These are phyloP conservation scores for Pelecanus crispus DNA, from an alignment of 2,113 vertebrate species.

Conservation along the genomic window DNA sequence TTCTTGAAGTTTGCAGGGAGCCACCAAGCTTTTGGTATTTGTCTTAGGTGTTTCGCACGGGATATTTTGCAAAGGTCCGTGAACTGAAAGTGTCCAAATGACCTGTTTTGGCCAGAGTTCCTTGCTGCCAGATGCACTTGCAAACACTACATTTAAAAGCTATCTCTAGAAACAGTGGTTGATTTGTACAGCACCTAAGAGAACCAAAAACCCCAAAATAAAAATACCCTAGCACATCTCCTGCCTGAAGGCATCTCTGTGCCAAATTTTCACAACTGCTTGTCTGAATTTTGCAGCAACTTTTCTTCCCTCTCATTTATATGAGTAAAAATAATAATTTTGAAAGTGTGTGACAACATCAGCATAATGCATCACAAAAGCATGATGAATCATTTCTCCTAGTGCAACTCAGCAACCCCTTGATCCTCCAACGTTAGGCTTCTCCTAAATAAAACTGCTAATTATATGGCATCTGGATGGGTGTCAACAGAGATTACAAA, in stretches of 20 bases:
- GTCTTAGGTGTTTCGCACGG: neutral
- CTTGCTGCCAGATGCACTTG: neutral
- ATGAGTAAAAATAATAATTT: neutral
- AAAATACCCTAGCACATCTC: neutral
- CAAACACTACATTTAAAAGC: neutral
- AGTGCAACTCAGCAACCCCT: neutral
- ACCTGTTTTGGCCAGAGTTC: neutral
- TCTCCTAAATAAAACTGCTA: neutral
- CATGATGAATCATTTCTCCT: neutral
- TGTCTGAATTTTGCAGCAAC: neutral
- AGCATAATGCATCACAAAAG: neutral
- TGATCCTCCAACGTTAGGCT: neutral
- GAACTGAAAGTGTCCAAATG: neutral
- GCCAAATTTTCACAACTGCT: neutral
- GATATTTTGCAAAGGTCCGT: neutral
- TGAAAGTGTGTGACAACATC: neutral
- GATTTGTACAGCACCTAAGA: neutral
- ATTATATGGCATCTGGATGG: neutral
- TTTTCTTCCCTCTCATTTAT: neutral
- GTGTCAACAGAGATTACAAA: neutral
- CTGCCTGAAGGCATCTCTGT: neutral
- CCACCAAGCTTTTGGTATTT: neutral
- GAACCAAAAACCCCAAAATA: neutral
- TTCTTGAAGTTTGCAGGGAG: neutral
- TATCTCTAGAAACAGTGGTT: neutral